Conservation (phyloP, 1,140 invertebrate species). For the Brevipalpus yothersi region DNA sequence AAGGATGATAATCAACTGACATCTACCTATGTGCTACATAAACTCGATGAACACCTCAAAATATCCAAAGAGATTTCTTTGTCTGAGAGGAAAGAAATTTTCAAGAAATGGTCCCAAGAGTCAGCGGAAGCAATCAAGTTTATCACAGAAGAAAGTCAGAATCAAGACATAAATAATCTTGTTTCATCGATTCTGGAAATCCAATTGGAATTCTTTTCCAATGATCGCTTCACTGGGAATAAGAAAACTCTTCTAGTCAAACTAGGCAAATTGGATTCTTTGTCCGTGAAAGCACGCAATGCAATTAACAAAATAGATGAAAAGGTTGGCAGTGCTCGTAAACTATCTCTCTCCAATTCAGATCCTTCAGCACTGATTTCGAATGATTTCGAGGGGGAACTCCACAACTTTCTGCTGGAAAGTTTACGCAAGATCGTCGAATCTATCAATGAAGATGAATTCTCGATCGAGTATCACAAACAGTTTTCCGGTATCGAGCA, state of each 20-base stretch:
- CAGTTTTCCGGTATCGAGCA: constrained; percentile 19
- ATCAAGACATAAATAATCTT: not conserved
- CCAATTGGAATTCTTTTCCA: not conserved
- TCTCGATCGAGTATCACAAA: constrained; percentile 9
- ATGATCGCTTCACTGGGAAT: not conserved
- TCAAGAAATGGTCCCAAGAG: not conserved
- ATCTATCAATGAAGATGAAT: constrained; percentile 30
- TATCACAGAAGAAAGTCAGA: not conserved
- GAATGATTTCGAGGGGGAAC: not conserved
- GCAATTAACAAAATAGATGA: not conserved
- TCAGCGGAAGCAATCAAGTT: not conserved
- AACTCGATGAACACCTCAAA: not conserved
- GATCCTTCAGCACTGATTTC: not conserved
- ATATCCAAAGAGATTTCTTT: too few relatives aligned
- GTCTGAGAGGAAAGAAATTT: not conserved
- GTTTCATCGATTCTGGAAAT: not conserved
- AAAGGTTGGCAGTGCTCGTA: not conserved
- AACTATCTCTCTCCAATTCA: not conserved
- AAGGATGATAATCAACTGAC: not conserved
- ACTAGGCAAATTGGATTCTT: not conserved
- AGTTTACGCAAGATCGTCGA: constrained; percentile 26
- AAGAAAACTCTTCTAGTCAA: not conserved
- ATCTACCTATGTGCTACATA: not conserved
- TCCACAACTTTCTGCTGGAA: constrained; percentile 1
- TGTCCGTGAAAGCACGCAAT: not conserved